Base-by-base conservation (phyloP, 1,140 invertebrate species). In the Leptonema lineaticorne region DNA sequence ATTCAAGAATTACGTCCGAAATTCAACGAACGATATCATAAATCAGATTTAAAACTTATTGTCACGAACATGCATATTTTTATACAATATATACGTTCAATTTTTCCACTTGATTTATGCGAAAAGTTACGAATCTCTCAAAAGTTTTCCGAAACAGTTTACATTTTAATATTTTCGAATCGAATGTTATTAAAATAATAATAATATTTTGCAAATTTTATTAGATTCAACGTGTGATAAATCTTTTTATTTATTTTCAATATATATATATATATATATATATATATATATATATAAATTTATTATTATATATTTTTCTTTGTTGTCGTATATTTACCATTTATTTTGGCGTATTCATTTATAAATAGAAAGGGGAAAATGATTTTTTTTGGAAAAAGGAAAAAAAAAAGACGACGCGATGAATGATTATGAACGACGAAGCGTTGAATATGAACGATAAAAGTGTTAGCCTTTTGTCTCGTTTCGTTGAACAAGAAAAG, bases 81-180 rank as follows among this genome's bases (percentile, higher is more conserved):
- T n/a, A n/a, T n/a, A n/a, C n/a, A n/a, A n/a, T n/a, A n/a, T 26
- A 53, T 53, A 26, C 50, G 18, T 53, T n/a, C n/a, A n/a, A n/a
- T n/a, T n/a, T n/a, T n/a, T n/a, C n/a, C n/a, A n/a, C n/a, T n/a
- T 53, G 50, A 53, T 53, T 53, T 53, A 53, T 53, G 27, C n/a
- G 50, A 22, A 53, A 53, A 53, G 50, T 53, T 53, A 20, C 14
- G 3, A 9, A 11, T 20, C 18, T 20, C 14, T 26, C 2, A 4
- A 22, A 7, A 53, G 27, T 24, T 53, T 53, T 53, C 50, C 6
- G 1, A 24, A 7, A 5, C 22, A 14, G 50, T 53, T 20, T 53
- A 53, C 24, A 53, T 53, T 53, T 53, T 53, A 53, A 53, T 53
- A 53, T 53, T 53, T 26, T 24, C 20, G 20, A 53, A 53, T 53